Base-by-base conservation (phyloP, 2,888 invertebrate genomes). In the Oxyteleia sp. region DNA sequence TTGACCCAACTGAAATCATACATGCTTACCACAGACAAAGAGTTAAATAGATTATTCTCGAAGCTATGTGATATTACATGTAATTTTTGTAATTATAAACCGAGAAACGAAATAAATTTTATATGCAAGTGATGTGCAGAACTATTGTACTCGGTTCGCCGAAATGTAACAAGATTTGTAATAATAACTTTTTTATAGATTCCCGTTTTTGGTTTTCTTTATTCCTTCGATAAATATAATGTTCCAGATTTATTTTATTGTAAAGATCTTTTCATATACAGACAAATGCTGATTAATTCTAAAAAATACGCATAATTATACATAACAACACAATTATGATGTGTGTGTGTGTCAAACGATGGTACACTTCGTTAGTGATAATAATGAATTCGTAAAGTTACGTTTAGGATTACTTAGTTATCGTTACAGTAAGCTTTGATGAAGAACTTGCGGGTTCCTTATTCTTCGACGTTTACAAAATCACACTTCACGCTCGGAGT, bases 141-240 rank as follows among this genome's bases (percentile, higher is more conserved):
- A 18, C 1, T 29, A 15, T 4, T 13, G 15, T 16, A 15, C 45
- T 45, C 26, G 16, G 11, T 57, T 35, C 10, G 26, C 10, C n/a
- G 23, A 61, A 8, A n/a, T 66, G 16, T 45, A 49, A 23, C n/a
- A n/a, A n/a, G 18, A 69, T 45, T 69, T 43, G 26, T 63, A 32
- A 32, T 51, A 71, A 71, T 47, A 71, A 51, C 15, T 71, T 61
- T 55, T 59, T 38, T 49, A 71, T 16, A 59, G 13, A 72, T n/a
- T 41, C 1, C 15, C 20, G n/a, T n/a, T 29, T 43, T 43, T 63
- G 10, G 26, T 72, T 61, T 23, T 26, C 35, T 61, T 61, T 61
- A 53, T 72, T 61, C 47, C 23, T 61, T 53, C 32, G 29, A 64
- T 63, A 75, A 75, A 75, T 66, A 63, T 64, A 75, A 45, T 75